These are phyloP conservation scores for Rhynchotus rufescens DNA, from an alignment of 2,797 vertebrate genomes.

Conservation along the genomic window DNA sequence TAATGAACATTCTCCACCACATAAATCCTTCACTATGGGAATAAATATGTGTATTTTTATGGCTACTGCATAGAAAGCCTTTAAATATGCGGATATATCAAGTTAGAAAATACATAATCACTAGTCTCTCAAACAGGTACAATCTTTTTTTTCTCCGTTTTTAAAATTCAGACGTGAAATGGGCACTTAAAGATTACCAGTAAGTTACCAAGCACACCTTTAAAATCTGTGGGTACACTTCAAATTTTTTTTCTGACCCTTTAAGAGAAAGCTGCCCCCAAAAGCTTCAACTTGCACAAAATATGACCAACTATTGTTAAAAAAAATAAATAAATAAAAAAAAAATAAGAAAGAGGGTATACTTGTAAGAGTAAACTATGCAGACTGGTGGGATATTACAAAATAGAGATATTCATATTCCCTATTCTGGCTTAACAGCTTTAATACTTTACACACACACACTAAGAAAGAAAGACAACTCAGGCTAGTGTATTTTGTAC, in stretches of 20 bases:
- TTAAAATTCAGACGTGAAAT: not conserved
- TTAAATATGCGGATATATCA: not conserved
- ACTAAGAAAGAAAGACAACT: not conserved
- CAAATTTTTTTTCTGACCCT: not conserved
- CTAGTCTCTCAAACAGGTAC: not conserved
- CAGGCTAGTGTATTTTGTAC: slow-evolving; percentile 31
- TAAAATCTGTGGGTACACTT: not conserved
- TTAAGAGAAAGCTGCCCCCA: not conserved
- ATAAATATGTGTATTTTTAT: not conserved
- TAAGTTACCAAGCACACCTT: not conserved
- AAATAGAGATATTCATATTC: not conserved
- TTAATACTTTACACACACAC: not conserved
- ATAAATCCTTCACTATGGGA: not conserved
- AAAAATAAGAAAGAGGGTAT: not conserved
- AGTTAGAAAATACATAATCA: not conserved
- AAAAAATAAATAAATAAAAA: not conserved
- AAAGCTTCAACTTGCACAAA: not conserved
- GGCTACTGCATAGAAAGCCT: no score
- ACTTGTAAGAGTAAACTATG: not conserved
- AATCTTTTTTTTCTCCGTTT: no score
- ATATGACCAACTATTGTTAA: not conserved
- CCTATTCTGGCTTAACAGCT: not conserved
- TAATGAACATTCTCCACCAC: not conserved
- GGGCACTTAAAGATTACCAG: not conserved
- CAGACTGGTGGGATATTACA: not conserved